phyloP scores from a whole-genome alignment of 2,797 vertebrate species.

The Carduelis carduelis region DNA sequence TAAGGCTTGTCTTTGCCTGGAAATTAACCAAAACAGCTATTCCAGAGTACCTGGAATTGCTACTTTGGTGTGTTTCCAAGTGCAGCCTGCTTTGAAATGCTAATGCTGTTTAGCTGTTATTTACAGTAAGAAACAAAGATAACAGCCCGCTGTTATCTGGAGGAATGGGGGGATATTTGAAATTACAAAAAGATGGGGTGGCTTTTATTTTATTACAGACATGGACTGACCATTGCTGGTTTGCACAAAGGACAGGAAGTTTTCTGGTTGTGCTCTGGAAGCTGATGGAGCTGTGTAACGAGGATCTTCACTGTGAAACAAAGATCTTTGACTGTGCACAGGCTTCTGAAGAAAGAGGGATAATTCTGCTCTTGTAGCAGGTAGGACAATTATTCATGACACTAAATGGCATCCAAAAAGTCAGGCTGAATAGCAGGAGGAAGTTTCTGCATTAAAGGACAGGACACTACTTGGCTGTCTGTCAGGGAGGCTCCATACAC shows the following conservation, averaged over 20 bases:
- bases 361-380: not conserved
- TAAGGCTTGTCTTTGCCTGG: slow-evolving; percentile 9
- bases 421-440: not conserved
- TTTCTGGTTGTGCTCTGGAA: not conserved
- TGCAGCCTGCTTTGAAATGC: slow-evolving; percentile 35
- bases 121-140: slow-evolving; percentile 20
- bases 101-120: not conserved
- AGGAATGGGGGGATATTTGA: not conserved
- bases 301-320: not conserved
- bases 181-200: not conserved
- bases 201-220: not conserved
- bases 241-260: not conserved
- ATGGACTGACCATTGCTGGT: not conserved
- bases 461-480: not conserved
- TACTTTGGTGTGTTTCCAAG: slow-evolving; percentile 38
- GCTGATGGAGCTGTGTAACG: not conserved
- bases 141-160: not conserved
- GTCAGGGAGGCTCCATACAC: not conserved
- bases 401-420: not conserved
- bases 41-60: not conserved
- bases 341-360: not conserved
- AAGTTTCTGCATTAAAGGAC: not conserved
- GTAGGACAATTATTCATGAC: not conserved
- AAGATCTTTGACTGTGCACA: not conserved
- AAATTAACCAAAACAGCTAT: slow-evolving; percentile 12